These are phyloP conservation scores for Python bivittatus DNA, from an alignment of 2,113 vertebrate genomes.

Conservation along the genomic window DNA sequence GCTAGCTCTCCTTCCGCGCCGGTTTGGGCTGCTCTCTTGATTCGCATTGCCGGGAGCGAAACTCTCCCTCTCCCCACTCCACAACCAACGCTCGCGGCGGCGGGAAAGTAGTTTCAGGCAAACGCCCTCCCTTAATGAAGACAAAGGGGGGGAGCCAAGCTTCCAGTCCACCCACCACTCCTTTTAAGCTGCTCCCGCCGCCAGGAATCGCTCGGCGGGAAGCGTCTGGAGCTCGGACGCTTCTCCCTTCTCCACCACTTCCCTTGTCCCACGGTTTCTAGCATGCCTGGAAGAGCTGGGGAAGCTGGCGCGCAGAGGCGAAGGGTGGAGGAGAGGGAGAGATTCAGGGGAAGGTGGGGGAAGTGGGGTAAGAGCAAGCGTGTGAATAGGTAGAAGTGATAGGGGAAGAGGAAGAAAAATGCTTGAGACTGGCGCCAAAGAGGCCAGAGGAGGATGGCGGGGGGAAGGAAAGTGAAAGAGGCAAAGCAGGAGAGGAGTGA, in stretches of 20 bases:
- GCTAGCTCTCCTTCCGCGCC: neutral
- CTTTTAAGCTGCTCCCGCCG: neutral
- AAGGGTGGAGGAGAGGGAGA: neutral
- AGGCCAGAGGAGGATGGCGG: neutral
- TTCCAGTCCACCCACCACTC: too few relatives aligned
- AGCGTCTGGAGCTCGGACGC: neutral
- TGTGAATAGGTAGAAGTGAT: neutral
- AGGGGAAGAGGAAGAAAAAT: too few relatives aligned
- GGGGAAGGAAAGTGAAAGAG: neutral
- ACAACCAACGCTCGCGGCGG: neutral
- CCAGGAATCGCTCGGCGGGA: neutral
- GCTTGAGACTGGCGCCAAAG: too few relatives aligned
- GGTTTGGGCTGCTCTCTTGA: neutral
- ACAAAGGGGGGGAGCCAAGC: slow-evolving; percentile 23
- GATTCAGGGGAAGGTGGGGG: too few relatives aligned
- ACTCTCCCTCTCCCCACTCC: neutral
- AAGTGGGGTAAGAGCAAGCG: neutral
- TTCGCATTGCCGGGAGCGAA: neutral
- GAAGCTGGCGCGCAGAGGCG: neutral
- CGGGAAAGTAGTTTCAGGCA: neutral
- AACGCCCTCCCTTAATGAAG: slow-evolving; percentile 1
- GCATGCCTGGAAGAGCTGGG: neutral
- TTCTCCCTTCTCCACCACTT: neutral
- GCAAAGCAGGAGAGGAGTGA: too few relatives aligned
- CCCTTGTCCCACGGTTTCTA: neutral